A percentile compares a stretch with the other conserved stretches of the same genome.
These are phyloP conservation scores for Eristalis intricaria DNA, from an alignment of 2,888 invertebrate species.

Conservation along the genomic window DNA sequence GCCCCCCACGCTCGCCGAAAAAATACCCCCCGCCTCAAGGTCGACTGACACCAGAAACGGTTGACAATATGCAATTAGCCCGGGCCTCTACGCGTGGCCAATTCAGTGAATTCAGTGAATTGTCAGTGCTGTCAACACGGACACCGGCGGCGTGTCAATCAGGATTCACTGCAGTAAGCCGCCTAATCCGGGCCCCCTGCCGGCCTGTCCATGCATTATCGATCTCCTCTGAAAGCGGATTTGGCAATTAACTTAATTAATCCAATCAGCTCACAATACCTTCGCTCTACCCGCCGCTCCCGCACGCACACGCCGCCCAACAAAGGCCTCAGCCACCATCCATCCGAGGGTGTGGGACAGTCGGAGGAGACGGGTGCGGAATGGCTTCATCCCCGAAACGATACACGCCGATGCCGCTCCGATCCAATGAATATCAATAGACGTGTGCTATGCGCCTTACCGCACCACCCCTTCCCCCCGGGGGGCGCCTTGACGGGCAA, in stretches of 20 bases:
- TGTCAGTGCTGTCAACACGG: not conserved
- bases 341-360: conserved; percentile 4
- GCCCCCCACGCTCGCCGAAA: not conserved
- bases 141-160: conserved; percentile 5
- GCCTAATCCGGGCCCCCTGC: conserved; percentile 14
- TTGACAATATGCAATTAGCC: not conserved
- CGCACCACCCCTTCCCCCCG: not conserved
- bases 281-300: not conserved
- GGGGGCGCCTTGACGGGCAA: not conserved
- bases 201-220: conserved; percentile 52
- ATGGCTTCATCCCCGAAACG: conserved; percentile 43
- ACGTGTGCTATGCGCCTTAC: not conserved
- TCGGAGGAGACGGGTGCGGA: not conserved
- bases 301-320: conserved; percentile 11
- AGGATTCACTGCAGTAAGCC: conserved; percentile 40
- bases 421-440: conserved; percentile 58
- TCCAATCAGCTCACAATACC: conserved; percentile 59
- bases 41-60: conserved; percentile 13
- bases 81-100: not conserved
- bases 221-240: conserved; percentile 62
- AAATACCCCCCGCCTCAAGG: not conserved
- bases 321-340: conserved; percentile 46
- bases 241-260: conserved; percentile 71
- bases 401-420: not conserved
- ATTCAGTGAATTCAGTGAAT: not conserved